Base-by-base conservation (phyloP, 2,888 invertebrate genomes). In the Heteromyza rotundicornis region DNA sequence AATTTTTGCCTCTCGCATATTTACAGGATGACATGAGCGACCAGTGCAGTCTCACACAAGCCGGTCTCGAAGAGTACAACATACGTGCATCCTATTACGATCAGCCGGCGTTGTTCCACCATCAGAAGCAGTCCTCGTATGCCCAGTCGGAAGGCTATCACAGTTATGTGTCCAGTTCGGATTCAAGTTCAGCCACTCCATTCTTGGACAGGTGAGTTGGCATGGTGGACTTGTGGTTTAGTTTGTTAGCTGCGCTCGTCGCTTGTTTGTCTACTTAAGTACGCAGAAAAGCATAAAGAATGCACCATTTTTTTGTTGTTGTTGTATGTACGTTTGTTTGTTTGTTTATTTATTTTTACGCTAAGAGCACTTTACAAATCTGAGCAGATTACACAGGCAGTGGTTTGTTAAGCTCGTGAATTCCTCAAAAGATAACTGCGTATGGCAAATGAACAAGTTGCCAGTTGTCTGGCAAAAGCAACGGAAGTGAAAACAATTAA, bases 111-210 rank as follows among this genome's bases (percentile, higher is more conserved):
- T 50, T 72, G 63, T 86, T 86, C 71, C 85, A 87, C 70, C 90
- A 90, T 79, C 89, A 89, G 71, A 90, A 89, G 74, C 90, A 90
- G 76, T 86, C 89, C 44, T 90, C 90, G 57, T 91, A 92, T 82
- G 91, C 91, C 56, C 91, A 91, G 75, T 90, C 90, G 57, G 91
- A 92, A 83, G 91, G 91, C 57, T 92, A 91, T 81, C 91, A 91
- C 80, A 90, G 91, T 79, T 92, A 92, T 80, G 91, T 92, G 23
- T 90, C 90, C 63, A 90, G 90, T 75, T 89, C 90, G 40, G 91
- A 91, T 80, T 90, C 90, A 8, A 90, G 89, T 57, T 88, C 88
- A 50, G 91, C 91, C 1, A 91, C 92, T 3, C 92, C 92, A 35
- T 90, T 92, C 81, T 82, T 92, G 70, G 92, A 92, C 81, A 87